These are phyloP conservation scores for Forbesichthys papilliferus DNA, from an alignment of 2,113 vertebrate genomes.

Conservation along the genomic window DNA sequence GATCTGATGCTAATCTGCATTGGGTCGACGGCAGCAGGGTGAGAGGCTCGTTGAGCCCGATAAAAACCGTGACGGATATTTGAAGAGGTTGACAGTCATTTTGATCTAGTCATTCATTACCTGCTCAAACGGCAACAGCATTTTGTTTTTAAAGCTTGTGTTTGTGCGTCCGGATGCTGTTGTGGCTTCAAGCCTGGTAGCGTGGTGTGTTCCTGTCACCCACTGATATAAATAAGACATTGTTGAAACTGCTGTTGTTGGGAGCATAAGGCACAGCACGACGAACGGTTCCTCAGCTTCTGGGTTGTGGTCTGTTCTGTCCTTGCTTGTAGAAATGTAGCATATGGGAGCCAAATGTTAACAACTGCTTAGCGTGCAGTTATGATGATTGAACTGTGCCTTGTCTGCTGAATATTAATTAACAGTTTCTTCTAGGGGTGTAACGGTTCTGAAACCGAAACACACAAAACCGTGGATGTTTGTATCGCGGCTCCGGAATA, in stretches of 20 bases:
- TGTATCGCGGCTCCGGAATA: too few species aligned
- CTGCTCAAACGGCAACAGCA: constrained; percentile 14
- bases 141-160: constrained; percentile 27
- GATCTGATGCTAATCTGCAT: constrained; percentile 16
- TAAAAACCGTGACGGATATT: constrained; percentile 23
- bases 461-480: too few species aligned
- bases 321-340: too few species aligned
- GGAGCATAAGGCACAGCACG: neutral
- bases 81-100: constrained; percentile 40
- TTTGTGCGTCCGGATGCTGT: constrained; percentile 7
- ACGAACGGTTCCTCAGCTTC: neutral
- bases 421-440: too few species aligned
- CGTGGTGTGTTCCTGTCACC: neutral
- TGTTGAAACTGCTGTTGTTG: constrained; percentile 1
- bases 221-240: neutral
- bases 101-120: constrained; percentile 28
- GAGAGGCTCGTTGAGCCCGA: constrained; percentile 5
- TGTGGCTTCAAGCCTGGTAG: neutral
- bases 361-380: too few species aligned
- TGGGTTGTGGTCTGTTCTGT: neutral
- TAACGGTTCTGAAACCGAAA: too few species aligned
- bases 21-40: constrained; percentile 4
- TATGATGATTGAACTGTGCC: too few species aligned
- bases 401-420: neutral
- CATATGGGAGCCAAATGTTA: too few species aligned